A percentile compares a stretch with the other conserved stretches of the same genome.
Conservation (phyloP, 2,888 invertebrate genomes). For the Drosophila ustulata region DNA sequence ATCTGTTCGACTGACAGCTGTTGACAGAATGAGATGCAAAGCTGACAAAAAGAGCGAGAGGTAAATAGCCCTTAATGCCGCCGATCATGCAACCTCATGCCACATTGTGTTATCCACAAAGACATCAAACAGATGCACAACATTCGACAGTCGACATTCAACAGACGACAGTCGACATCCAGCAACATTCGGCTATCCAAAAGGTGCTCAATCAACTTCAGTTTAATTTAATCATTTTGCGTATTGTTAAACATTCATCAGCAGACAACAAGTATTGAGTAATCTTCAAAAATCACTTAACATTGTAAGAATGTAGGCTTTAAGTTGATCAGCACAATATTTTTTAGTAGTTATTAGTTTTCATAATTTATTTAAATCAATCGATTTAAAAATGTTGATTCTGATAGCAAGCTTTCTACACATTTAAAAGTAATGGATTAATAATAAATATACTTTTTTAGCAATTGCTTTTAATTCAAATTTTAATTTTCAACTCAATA, state of each 20-base stretch:
- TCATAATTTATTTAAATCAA: too few species aligned
- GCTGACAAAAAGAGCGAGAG: slow-evolving; percentile 23
- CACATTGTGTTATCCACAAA: slow-evolving; percentile 48
- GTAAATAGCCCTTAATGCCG: slow-evolving; percentile 9
- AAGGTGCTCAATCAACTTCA: slow-evolving; percentile 17
- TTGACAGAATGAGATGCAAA: slow-evolving; percentile 55
- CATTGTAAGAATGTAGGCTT: too few species aligned
- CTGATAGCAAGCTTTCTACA: too few species aligned
- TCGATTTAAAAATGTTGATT: too few species aligned
- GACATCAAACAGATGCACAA: slow-evolving; percentile 61
- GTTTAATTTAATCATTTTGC: slow-evolving; percentile 7
- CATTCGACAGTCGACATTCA: slow-evolving; percentile 24
- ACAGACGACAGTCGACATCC: slow-evolving; percentile 3
- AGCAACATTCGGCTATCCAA: slow-evolving; percentile 13
- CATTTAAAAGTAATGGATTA: too few species aligned
- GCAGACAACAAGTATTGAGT: background rate
- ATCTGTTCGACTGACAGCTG: slow-evolving; percentile 52
- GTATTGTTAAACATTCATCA: background rate
- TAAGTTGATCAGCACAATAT: too few species aligned
- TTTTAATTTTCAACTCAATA: too few species aligned
- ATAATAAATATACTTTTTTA: too few species aligned
- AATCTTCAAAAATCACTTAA: background rate
- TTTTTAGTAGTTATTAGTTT: too few species aligned
- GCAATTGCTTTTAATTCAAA: too few species aligned
- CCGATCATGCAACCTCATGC: slow-evolving; percentile 53